Percentiles rank a stretch among this genome's conserved stretches.
These are phyloP conservation scores for Platysternon megacephalum DNA, from an alignment of 2,113 vertebrate species.

Conservation along the genomic window DNA sequence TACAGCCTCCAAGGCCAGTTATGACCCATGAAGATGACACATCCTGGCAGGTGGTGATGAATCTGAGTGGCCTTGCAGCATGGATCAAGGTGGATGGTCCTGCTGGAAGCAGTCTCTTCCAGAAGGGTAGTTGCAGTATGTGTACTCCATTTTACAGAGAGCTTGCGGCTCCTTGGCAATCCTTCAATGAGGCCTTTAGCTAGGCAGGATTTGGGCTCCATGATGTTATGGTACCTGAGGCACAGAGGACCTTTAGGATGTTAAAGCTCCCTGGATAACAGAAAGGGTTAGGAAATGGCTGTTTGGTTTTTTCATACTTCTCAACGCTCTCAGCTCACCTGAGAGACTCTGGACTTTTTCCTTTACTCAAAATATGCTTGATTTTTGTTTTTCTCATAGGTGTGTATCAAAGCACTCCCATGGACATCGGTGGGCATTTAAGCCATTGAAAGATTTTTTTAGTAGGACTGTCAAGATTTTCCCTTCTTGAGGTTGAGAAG, in stretches of 20 bases:
- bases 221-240: rapidly evolving
- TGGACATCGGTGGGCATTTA: not conserved
- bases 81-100: not conserved
- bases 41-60: not conserved
- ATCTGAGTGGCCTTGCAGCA: not conserved
- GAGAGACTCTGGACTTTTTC: not conserved
- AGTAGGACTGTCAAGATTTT: rapidly evolving
- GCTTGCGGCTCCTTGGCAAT: not conserved
- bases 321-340: not conserved
- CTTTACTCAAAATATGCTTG: rapidly evolving
- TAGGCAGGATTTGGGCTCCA: rapidly evolving
- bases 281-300: not conserved
- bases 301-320: not conserved
- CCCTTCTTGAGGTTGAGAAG: not conserved
- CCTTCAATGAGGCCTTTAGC: rapidly evolving
- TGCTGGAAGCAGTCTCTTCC: not conserved
- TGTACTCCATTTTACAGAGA: rapidly evolving
- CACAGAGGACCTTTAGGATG: rapidly evolving
- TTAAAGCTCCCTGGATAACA: rapidly evolving
- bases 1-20: not conserved
- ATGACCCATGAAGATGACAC: not conserved
- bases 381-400: not conserved
- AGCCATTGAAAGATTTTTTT: not conserved
- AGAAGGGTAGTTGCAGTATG: rapidly evolving
- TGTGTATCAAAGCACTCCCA: not conserved